A percentile compares a stretch with the other conserved stretches of the same genome.
These are phyloP conservation scores for Drosophila simulans DNA, from an alignment of 1,140 invertebrate genomes.

Conservation along the genomic window DNA sequence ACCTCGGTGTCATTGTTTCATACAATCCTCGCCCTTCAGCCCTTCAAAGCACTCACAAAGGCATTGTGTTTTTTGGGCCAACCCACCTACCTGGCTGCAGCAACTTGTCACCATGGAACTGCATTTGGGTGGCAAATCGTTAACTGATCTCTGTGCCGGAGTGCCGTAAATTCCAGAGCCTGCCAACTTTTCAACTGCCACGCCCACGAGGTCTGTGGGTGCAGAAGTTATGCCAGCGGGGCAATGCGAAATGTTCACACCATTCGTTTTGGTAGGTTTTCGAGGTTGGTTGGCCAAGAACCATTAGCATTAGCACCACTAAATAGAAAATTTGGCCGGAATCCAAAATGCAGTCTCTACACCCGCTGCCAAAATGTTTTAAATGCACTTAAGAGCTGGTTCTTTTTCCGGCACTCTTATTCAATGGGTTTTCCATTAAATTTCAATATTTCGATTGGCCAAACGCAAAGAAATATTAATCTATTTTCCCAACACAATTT, in stretches of 20 bases:
- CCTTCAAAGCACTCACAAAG: constrained; percentile 6
- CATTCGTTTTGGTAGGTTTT: background rate
- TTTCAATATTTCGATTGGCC: constrained; percentile 37
- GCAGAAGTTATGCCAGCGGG: constrained; percentile 19
- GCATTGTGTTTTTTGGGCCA: constrained; percentile 8
- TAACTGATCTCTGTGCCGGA: constrained; percentile 46
- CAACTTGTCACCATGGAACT: constrained; percentile 45
- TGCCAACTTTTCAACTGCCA: constrained; percentile 41
- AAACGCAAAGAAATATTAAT: constrained; percentile 21
- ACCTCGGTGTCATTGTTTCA: constrained; percentile 3
- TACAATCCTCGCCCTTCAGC: background rate
- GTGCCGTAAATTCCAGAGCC: constrained; percentile 35
- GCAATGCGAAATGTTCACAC: constrained; percentile 29
- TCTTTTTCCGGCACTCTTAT: constrained; percentile 2
- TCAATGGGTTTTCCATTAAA: constrained; percentile 43
- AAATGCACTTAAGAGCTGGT: constrained; percentile 26
- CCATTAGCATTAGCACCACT: constrained; percentile 74
- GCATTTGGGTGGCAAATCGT: constrained; percentile 37
- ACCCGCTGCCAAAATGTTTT: constrained; percentile 57
- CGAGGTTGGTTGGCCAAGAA: constrained; percentile 46
- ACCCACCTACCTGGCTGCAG: constrained; percentile 9
- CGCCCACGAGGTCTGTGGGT: constrained; percentile 34
- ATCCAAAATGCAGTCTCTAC: constrained; percentile 38
- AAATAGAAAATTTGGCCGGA: constrained; percentile 64
- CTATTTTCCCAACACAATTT: constrained; percentile 28